A percentile compares a stretch with the other conserved stretches of the same genome.
Conservation (phyloP, 1,140 invertebrate species). For the Archivesica marissinica region DNA sequence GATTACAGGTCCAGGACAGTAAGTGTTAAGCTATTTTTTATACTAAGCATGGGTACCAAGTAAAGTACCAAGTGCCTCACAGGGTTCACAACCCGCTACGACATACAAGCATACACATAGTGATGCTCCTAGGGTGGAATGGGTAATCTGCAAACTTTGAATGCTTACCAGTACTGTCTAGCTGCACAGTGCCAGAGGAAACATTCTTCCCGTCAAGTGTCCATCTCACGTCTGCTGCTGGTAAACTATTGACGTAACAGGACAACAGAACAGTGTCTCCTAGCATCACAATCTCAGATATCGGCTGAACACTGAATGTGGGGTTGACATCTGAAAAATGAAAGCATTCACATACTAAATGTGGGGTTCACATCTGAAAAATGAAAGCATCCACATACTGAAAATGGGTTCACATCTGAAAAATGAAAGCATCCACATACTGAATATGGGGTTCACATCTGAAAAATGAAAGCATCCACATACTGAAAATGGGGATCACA, state of each 20-base stretch:
- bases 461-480: not conserved
- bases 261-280: slow-evolving; percentile 13
- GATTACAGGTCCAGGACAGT: no score
- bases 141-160: no score
- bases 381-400: no score
- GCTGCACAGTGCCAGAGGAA: not conserved
- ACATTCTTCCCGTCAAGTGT: slow-evolving; percentile 33
- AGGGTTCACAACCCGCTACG: not conserved
- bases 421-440: not conserved
- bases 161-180: not conserved
- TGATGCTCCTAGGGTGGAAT: no score
- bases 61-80: not conserved
- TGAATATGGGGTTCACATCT: not conserved
- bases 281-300: not conserved
- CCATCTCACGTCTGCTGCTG: slow-evolving; percentile 45
- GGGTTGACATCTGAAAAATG: slow-evolving; percentile 33
- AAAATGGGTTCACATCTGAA: not conserved
- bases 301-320: slow-evolving; percentile 22
- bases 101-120: not conserved
- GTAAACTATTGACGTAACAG: slow-evolving; percentile 49
- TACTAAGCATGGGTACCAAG: not conserved
- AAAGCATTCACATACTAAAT: not conserved
- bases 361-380: not conserved
- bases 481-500: not conserved
- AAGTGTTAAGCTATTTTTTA: not conserved